Conservation (phyloP, 1,140 invertebrate species). For the Lasaia peninsularis region DNA sequence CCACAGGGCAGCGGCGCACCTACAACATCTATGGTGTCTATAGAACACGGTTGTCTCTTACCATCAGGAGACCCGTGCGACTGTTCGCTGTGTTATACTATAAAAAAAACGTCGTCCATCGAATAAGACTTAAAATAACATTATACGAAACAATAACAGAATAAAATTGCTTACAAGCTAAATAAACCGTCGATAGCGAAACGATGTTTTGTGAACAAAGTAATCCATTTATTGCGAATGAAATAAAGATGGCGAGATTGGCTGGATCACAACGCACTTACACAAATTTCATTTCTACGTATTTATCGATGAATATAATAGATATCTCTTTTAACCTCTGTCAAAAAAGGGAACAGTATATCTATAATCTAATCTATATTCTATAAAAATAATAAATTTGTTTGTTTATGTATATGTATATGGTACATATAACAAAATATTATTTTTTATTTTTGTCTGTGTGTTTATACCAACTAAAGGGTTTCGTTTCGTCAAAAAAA, state of each 20-base stretch:
- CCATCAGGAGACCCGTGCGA: too few relatives aligned
- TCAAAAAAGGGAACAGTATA: constrained; percentile 18
- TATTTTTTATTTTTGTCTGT: too few relatives aligned
- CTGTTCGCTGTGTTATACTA: too few relatives aligned
- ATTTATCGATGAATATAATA: constrained; percentile 71
- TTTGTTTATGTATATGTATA: too few relatives aligned
- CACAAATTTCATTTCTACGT: constrained; percentile 70
- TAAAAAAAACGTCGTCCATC: not conserved
- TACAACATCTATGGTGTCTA: too few relatives aligned
- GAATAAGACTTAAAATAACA: constrained; percentile 7
- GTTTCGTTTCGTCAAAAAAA: too few relatives aligned
- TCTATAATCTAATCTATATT: too few relatives aligned
- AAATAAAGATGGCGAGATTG: constrained; percentile 70
- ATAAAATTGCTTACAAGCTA: constrained; percentile 37
- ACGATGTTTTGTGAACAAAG: constrained; percentile 53
- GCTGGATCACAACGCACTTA: constrained; percentile 69
- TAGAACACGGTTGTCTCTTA: too few relatives aligned
- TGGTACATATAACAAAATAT: too few relatives aligned
- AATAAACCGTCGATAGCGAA: constrained; percentile 50
- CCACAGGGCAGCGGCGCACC: too few relatives aligned
- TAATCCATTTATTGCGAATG: constrained; percentile 71
- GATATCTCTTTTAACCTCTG: constrained; percentile 39
- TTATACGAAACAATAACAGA: constrained; percentile 31
- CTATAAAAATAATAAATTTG: too few relatives aligned
- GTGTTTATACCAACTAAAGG: too few relatives aligned